Evolutionary conservation across 2,113 vertebrate genomes (phyloP), one percentile per base, ranked within the genome.

Genomic region (Amazona guildingii): DNA sequence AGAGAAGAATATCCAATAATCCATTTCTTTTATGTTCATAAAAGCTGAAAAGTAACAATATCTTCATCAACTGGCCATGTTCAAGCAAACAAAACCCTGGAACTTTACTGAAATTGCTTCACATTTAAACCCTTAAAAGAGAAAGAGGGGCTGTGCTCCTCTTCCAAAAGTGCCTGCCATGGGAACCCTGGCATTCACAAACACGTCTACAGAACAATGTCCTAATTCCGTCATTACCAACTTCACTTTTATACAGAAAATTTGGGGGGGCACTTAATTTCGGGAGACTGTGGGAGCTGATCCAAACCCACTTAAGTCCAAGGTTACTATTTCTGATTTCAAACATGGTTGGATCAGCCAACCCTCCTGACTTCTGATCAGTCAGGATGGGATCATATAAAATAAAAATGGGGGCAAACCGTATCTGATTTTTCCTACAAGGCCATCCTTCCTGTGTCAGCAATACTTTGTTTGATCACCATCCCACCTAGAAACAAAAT

Each of bases 401-500:
- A 63, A 55, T 24, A 81, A 75, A 96, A 94, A 72, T 13, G 24
- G 25, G 16, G 28, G 16, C 44, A 78, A 83, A 72, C 13, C 5
- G 4, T n/a, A 54, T 68, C 72, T 29, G 17, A 72, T 52, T 83
- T 94, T 67, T 92, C 79, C 92, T 79, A 85, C 91, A 84, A 92
- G 80, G 64, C 46, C 62, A 52, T 64, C 33, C 55, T 90, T 84
- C 89, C 76, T 86, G 85, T 39, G n/a, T 78, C 82, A 86, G 84
- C 68, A 94, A 57, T 39, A 88, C 59, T 93, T 67, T 41, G 80
- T 93, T 67, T 41, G 80, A 85, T 48, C 70, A 83, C 43, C 5
- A 14, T 88, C 37, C 66, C 83, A 95, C 23, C 46, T 78, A 61
- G 46, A 86, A 97, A 83, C 54, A 88, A 92, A 97, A 88, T 7